Evolutionary conservation across 2,888 invertebrate species (phyloP), one percentile per base, ranked within the genome.

Genomic region (Zelleria hepariella): DNA sequence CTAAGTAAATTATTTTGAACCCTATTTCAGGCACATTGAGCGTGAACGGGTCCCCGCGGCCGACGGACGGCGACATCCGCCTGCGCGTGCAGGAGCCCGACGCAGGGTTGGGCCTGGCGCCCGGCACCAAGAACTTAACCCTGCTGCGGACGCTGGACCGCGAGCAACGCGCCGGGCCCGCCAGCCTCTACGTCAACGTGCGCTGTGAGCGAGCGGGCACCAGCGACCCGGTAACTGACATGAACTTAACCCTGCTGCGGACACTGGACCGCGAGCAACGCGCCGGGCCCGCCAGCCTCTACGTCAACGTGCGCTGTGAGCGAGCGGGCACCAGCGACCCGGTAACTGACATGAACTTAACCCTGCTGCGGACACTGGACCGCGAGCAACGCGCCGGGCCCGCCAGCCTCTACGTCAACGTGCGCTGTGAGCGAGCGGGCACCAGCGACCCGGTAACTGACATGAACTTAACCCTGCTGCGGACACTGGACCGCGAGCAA

Each of bases 321-420:
- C 87, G 95, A 61, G 90, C 94, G 58, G 93, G 93, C 64, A 94
- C 95, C 15, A 90, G 92, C 48, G 95, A 95, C 78, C 94, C 95
- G 70, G 95, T 95, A 73, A 69, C 21, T 26, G 26, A 4, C 58
- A 95, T 95, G 78, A 95, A 96, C 78, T 79, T 97, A 58, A 94
- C 95, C 2, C 89, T 97, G 32, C 91, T 93, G 48, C 91, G 93
- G 42, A 91, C 92, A 54, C 86, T 97, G 59, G 97, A 97, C 79
- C 95, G 97, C 65, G 96, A 96, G 89, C 96, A 96, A 64, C 81
- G 93, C 57, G 89, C 90, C 20, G 96, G 97, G 0, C 96, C 96
- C 2, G 93, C 95, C 52, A 95, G 95, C 59, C 94, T 96, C 57
- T 95, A 94, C 75, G 93, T 96, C 60, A 60, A 96, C 95, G 79